Evolutionary conservation across 92 coral and sea anemone species (phyloP), one percentile per base, ranked within the genome.

Genomic region (Siderastrea radians): DNA sequence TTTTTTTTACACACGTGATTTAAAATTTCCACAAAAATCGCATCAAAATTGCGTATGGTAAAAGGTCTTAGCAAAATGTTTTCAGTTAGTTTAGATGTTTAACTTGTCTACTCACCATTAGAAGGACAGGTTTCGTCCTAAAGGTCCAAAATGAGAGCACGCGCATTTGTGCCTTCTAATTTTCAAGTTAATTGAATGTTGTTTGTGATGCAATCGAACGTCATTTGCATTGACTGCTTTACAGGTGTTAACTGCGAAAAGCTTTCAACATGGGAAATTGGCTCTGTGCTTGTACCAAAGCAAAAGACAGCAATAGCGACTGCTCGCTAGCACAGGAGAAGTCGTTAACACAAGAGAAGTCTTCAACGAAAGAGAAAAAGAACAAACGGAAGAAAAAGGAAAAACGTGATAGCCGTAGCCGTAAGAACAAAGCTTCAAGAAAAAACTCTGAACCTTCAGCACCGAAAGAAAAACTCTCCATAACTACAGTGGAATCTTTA

Each of bases 131-230:
- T 26, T 26, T 26, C 38, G 38, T 26, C 38, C 38, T 26, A 26
- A 26, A 26, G 38, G 38, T 26, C 38, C 38, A 17, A 63, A n/a
- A 26, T 5, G 4, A 15, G 14, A 19, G 85, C 85, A 66, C 85
- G 85, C 85, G 85, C 85, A 81, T 68, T 55, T 3, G 61, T 38
- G 7, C 8, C 3, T 81, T 81, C 76, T 68, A 81, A 68, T 68
- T 10, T 55, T 3, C 10, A 80, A 13, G 73, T 53, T 52, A 38
- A 52, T 9, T 3, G 16, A 19, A 60, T 45, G 61, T 48, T 48
- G 12, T 72, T 59, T 83, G 72, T 83, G 80, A 83, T 59, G 87
- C 52, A 83, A 59, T 4, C 44, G 17, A 57, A 47, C 11, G 60
- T 60, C n/a, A 60, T 17, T 26, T 14, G 47, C 11, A 72, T 72